Conservation (phyloP, 2,797 vertebrate species). For the Discoglossus pictus region DNA sequence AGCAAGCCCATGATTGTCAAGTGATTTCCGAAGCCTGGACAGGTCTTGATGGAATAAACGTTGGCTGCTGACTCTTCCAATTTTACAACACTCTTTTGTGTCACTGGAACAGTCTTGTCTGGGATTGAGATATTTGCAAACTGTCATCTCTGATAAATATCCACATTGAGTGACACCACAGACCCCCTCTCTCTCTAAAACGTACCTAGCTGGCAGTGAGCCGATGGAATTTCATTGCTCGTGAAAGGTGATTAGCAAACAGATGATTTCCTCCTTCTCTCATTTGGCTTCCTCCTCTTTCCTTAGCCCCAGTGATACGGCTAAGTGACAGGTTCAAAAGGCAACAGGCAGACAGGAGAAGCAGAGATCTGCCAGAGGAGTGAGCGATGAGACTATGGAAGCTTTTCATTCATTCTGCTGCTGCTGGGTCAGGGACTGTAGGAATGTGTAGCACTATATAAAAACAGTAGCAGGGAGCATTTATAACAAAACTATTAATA, state of each 20-base stretch:
- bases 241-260: slow-evolving; percentile 74
- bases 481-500: slow-evolving; percentile 53
- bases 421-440: slow-evolving; percentile 54
- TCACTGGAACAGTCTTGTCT: slow-evolving; percentile 84
- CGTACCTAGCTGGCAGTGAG: slow-evolving; percentile 67
- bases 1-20: slow-evolving; percentile 80
- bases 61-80: slow-evolving; percentile 93
- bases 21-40: slow-evolving; percentile 78
- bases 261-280: slow-evolving; percentile 61
- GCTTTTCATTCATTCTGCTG: slow-evolving; percentile 63
- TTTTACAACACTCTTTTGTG: slow-evolving; percentile 84
- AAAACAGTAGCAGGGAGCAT: slow-evolving; percentile 34
- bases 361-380: slow-evolving; percentile 62
- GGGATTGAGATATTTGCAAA: slow-evolving; percentile 99
- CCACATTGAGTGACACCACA: slow-evolving; percentile 81
- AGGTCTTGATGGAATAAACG: slow-evolving; percentile 91
- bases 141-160: slow-evolving; percentile 98
- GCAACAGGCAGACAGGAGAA: slow-evolving; percentile 63
- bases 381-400: slow-evolving; percentile 61
- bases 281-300: slow-evolving; percentile 39
- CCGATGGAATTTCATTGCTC: slow-evolving; percentile 71
- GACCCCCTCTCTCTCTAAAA: slow-evolving; percentile 64
- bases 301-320: slow-evolving; percentile 52
- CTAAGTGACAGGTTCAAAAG: slow-evolving; percentile 65
- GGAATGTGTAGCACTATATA: slow-evolving; percentile 39